Percentiles rank a stretch among this genome's conserved stretches.
Conservation (phyloP, 2,797 vertebrate species). For the Spondyliosoma cantharus region DNA sequence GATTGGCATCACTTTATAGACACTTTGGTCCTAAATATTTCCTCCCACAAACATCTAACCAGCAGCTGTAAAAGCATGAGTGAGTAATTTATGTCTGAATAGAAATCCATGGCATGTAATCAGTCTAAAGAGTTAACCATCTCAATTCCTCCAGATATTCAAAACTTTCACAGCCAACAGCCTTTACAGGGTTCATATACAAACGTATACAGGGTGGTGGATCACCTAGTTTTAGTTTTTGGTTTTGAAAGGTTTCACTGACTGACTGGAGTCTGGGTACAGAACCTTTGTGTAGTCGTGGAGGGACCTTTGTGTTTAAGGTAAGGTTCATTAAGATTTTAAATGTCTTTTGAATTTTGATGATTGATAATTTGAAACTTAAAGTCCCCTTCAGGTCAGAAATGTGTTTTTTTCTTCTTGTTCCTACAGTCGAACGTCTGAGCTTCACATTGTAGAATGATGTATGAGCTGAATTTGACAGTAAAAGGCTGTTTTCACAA, state of each 20-base stretch:
- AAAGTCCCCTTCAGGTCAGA: too few species aligned
- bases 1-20: slow-evolving; percentile 5
- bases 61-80: slow-evolving; percentile 13
- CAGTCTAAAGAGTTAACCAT: not conserved
- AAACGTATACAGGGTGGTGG: not conserved
- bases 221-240: not conserved
- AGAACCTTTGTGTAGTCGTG: not conserved
- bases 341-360: not conserved
- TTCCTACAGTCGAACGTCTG: too few species aligned
- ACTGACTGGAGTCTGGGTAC: not conserved
- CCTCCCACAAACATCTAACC: slow-evolving; percentile 10
- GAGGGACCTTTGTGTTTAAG: not conserved
- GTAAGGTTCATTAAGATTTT: not conserved
- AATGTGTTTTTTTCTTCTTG: too few species aligned
- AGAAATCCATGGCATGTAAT: not conserved
- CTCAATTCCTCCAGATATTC: not conserved
- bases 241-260: not conserved
- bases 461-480: too few species aligned
- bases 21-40: slow-evolving; percentile 8
- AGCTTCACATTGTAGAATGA: too few species aligned
- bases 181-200: not conserved
- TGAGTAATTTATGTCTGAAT: not conserved
- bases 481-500: too few species aligned
- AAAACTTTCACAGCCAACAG: not conserved
- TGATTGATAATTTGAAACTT: not conserved